A percentile compares a stretch with the other conserved stretches of the same genome.
phyloP scores from a whole-genome alignment of 1,140 invertebrate species.

The Drosophila lacertosa region DNA sequence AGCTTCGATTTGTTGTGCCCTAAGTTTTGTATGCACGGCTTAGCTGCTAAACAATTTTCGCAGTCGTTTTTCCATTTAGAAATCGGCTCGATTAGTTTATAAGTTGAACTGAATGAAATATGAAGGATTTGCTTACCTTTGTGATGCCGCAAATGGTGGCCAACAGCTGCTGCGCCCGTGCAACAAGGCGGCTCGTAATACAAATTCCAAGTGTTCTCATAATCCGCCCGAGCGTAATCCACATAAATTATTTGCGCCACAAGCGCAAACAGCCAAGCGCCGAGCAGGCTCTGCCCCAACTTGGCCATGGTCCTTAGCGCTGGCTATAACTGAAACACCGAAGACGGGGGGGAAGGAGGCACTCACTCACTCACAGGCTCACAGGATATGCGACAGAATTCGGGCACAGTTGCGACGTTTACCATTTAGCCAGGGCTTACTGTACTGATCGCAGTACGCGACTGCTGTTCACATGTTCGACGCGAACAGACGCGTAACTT shows the following conservation, averaged over 20 bases:
- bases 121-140: slow-evolving; percentile 85
- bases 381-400: no score
- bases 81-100: neutral
- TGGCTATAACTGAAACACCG: slow-evolving; percentile 3
- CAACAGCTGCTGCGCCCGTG: slow-evolving; percentile 80
- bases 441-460: slow-evolving; percentile 15
- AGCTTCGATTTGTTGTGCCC: slow-evolving; percentile 56
- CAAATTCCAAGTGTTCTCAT: slow-evolving; percentile 87
- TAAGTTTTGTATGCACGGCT: slow-evolving; percentile 30
- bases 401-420: no score
- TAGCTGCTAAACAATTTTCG: slow-evolving; percentile 40
- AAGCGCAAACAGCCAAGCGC: slow-evolving; percentile 57
- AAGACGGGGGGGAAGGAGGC: neutral
- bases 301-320: slow-evolving; percentile 29
- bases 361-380: neutral
- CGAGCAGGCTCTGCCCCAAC: slow-evolving; percentile 45
- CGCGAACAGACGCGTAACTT: slow-evolving; percentile 14
- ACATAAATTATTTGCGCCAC: slow-evolving; percentile 66
- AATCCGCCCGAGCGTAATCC: slow-evolving; percentile 82
- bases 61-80: slow-evolving; percentile 26
- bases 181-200: slow-evolving; percentile 87
- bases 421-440: slow-evolving; percentile 30
- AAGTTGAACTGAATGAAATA: slow-evolving; percentile 19
- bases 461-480: slow-evolving; percentile 21
- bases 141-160: slow-evolving; percentile 86